A percentile compares a stretch with the other conserved stretches of the same genome.
Evolutionary conservation across 2,797 vertebrate genomes (phyloP).

Genomic region (Sarcoramphus papa): DNA sequence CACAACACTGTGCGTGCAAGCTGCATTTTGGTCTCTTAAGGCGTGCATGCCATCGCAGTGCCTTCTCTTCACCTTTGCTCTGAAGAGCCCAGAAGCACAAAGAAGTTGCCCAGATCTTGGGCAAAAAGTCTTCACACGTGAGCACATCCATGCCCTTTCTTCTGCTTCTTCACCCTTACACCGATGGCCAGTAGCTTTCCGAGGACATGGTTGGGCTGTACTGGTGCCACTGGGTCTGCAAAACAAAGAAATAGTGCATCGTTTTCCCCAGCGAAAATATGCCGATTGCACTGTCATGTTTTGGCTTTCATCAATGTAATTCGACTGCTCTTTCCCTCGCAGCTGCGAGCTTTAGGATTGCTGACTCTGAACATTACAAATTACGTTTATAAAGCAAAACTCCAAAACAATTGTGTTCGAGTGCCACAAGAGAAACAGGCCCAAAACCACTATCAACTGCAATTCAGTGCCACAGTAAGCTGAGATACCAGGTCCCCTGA

Average conservation of each 20-base stretch:
- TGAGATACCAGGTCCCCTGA: background rate
- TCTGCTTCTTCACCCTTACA: background rate
- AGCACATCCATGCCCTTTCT: background rate
- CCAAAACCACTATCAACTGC: background rate
- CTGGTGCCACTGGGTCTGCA: conserved; percentile 3
- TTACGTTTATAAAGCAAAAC: conserved; percentile 28
- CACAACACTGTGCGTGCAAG: background rate
- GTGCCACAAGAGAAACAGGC: background rate
- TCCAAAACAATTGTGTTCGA: conserved; percentile 13
- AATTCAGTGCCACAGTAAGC: background rate
- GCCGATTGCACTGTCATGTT: background rate
- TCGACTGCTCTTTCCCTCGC: background rate
- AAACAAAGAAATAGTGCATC: conserved; percentile 21
- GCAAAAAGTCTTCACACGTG: background rate
- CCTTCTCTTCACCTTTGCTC: background rate
- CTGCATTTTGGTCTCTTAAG: background rate
- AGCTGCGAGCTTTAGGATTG: conserved; percentile 7
- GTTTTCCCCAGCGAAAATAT: background rate
- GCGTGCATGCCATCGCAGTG: rapidly evolving
- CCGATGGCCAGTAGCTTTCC: background rate
- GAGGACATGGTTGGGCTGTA: background rate
- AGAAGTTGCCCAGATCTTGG: background rate
- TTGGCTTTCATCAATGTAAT: conserved; percentile 29
- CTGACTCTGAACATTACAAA: background rate
- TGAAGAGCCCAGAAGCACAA: background rate